A percentile compares a stretch with the other conserved stretches of the same genome.
These are phyloP conservation scores for Ambastaia sidthimunki DNA, from an alignment of 2,797 vertebrate species.

Conservation along the genomic window DNA sequence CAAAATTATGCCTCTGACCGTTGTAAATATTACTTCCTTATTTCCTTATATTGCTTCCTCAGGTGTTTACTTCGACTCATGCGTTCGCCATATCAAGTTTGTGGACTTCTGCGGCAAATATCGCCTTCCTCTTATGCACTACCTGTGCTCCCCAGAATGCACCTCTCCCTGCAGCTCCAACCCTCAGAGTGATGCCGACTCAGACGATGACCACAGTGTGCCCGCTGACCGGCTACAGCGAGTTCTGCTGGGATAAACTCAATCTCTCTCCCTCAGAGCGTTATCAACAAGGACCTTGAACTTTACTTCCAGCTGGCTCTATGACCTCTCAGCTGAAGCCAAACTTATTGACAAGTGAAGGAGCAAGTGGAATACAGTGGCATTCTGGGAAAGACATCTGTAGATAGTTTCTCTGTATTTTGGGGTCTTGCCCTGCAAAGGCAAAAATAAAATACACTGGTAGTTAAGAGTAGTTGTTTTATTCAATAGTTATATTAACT, in stretches of 20 bases:
- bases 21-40: background rate
- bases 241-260: slow-evolving; percentile 91
- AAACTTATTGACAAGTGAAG: slow-evolving; percentile 33
- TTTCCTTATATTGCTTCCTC: too few relatives aligned
- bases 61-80: slow-evolving; percentile 99
- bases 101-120: slow-evolving; percentile 99
- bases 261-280: slow-evolving; percentile 9
- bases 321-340: slow-evolving; percentile 32
- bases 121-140: slow-evolving; percentile 97
- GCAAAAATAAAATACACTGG: slow-evolving; percentile 27
- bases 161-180: slow-evolving; percentile 94
- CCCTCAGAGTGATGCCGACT: slow-evolving; percentile 95
- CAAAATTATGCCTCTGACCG: background rate
- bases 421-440: background rate
- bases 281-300: slow-evolving; percentile 45
- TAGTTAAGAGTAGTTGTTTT: slow-evolving; percentile 25
- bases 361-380: slow-evolving; percentile 14
- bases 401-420: slow-evolving; percentile 3
- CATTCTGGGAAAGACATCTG: slow-evolving; percentile 6
- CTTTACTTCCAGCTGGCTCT: slow-evolving; percentile 25
- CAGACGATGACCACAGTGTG: slow-evolving; percentile 90
- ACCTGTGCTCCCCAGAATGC: slow-evolving; percentile 97
- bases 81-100: slow-evolving; percentile 97
- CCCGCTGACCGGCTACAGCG: slow-evolving; percentile 93
- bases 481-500: slow-evolving; percentile 34